Conservation (phyloP, 2,113 vertebrate species). For the Gymnobelideus leadbeateri region DNA sequence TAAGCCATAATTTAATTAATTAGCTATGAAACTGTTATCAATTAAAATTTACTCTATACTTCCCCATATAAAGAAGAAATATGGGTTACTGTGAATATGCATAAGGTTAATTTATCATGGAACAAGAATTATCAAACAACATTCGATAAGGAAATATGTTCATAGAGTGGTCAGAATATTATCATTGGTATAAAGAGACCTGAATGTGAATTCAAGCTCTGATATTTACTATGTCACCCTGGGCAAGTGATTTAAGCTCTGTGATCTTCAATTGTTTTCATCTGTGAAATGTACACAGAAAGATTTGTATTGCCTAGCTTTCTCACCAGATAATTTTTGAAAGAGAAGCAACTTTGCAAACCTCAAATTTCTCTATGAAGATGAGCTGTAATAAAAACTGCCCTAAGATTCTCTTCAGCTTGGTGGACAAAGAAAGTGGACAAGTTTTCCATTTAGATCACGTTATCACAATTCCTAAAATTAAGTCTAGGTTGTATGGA, state of each 20-base stretch:
- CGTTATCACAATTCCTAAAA: neutral
- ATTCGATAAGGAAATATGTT: neutral
- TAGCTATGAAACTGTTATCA: neutral
- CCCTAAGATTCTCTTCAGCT: neutral
- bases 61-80: neutral
- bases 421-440: neutral
- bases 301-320: neutral
- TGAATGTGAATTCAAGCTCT: neutral
- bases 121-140: neutral
- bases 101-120: neutral
- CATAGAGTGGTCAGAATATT: neutral
- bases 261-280: neutral
- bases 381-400: neutral
- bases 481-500: slow-evolving; percentile 30
- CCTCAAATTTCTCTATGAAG: neutral
- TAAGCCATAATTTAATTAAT: neutral
- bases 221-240: neutral
- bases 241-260: neutral
- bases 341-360: neutral
- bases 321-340: neutral
- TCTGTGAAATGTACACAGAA: neutral
- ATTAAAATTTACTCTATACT: neutral
- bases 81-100: neutral
- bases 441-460: neutral
- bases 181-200: neutral